Percentiles rank a stretch among this genome's conserved stretches.
phyloP scores from a whole-genome alignment of 2,797 vertebrate genomes.

The Mormyrops boulengeri region DNA sequence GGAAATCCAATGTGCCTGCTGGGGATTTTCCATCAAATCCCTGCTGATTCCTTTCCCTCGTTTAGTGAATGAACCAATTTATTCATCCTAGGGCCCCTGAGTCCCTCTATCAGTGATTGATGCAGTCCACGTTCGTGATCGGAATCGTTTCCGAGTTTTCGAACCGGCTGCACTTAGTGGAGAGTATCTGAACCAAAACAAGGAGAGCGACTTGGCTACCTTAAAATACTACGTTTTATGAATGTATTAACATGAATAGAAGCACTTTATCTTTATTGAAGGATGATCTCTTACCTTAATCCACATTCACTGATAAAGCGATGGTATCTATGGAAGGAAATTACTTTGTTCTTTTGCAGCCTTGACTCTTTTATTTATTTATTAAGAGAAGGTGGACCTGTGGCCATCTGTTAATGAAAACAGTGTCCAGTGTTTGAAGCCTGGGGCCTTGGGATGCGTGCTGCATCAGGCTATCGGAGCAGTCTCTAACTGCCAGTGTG shows the following conservation, averaged over 20 bases:
- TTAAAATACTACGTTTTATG: neutral
- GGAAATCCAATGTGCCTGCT: neutral
- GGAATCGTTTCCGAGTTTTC: neutral
- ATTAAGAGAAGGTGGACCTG: neutral
- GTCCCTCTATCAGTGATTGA: neutral
- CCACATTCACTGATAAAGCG: neutral
- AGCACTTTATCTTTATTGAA: neutral
- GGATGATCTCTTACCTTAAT: neutral
- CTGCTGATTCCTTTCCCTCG: neutral
- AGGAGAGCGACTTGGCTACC: neutral
- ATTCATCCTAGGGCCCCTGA: neutral
- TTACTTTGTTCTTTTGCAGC: neutral
- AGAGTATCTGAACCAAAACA: neutral
- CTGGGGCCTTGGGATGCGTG: neutral
- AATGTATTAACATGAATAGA: neutral
- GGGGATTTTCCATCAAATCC: neutral
- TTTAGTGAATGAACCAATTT: constrained; percentile 2
- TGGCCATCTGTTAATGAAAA: neutral
- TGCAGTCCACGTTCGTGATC: neutral
- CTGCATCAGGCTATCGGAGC: neutral
- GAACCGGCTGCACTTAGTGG: neutral
- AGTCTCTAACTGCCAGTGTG: neutral
- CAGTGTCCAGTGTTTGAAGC: neutral
- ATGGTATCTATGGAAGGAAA: neutral
- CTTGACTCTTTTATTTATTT: neutral